phyloP scores from a whole-genome alignment of 2,888 invertebrate species.

The Ceraclea dissimilis region DNA sequence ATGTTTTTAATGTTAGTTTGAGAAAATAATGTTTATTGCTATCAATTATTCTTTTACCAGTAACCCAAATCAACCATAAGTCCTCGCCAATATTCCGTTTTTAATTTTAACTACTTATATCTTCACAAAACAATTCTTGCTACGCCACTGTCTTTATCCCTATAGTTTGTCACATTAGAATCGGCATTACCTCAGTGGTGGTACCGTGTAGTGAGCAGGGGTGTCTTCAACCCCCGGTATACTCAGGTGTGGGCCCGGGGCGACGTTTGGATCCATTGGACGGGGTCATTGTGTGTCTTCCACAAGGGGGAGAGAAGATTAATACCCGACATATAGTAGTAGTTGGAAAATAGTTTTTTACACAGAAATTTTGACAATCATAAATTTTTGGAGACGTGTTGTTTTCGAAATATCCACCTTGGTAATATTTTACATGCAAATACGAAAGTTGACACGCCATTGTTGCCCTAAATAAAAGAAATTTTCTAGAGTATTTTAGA shows the following conservation, averaged over 20 bases:
- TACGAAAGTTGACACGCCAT: no score
- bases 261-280: slow-evolving; percentile 23
- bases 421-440: no score
- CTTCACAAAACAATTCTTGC: not conserved
- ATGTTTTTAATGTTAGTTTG: no score
- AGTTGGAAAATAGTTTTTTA: not conserved
- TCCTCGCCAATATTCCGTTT: no score
- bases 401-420: no score
- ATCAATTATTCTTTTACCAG: no score
- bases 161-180: not conserved
- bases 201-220: not conserved
- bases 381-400: no score
- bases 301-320: not conserved
- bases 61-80: no score
- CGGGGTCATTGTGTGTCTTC: slow-evolving; percentile 13
- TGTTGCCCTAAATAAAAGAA: no score
- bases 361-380: not conserved
- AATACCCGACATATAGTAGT: not conserved
- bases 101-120: no score
- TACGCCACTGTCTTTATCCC: not conserved
- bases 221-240: slow-evolving; percentile 20
- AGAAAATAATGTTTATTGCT: no score
- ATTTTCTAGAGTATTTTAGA: no score
- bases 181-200: slow-evolving; percentile 3
- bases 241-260: slow-evolving; percentile 26